Base-by-base conservation (phyloP, 1,140 invertebrate species). In the Andrena cerasifolii region DNA sequence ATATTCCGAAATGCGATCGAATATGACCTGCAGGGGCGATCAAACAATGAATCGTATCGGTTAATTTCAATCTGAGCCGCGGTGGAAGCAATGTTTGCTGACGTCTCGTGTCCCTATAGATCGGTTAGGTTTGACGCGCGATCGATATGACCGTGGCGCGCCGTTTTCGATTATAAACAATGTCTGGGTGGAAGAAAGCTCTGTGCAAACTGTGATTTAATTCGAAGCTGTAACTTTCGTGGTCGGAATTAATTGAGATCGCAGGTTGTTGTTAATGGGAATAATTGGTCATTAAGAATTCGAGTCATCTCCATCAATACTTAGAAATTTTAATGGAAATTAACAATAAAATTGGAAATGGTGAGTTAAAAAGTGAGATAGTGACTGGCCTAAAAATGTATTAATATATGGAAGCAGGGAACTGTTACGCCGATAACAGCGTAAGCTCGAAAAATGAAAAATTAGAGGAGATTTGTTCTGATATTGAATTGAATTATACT, bases 91-190 rank as follows among this genome's bases (percentile, higher is more conserved):
- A 83, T 83, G 83, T 84, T 84, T 84, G 70, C 67, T 49, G 36
- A 62, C 49, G 53, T 72, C 62, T 82, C 75, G 28, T 18, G 36
- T 14, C 3, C 3, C 54, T 21, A 24, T 26, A n/a, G n/a, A 31
- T 36, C 14, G 43, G 16, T 59, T 28, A 14, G n/a, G 14, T 47
- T 31, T 45, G 24, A 40, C 43, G 54, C 54, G 47, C 40, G 28
- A 31, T 21, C 54, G 56, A 66, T 61, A 61, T 54, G 66, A 43
- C 65, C 14, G 31, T 59, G 58, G 45, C 68, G 83, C 73, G 81
- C 74, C 81, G 74, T 87, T 85, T 85, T 79, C 83, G 68, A 86
- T 87, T 72, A 87, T 85, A 87, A 87, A 83, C 80, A 78, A 65
- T 51, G 43, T 18, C 47, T n/a, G 40, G 18, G 14, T 47, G 40